Conservation (phyloP, 2,113 vertebrate species). For the Toxotes jaculatrix region DNA sequence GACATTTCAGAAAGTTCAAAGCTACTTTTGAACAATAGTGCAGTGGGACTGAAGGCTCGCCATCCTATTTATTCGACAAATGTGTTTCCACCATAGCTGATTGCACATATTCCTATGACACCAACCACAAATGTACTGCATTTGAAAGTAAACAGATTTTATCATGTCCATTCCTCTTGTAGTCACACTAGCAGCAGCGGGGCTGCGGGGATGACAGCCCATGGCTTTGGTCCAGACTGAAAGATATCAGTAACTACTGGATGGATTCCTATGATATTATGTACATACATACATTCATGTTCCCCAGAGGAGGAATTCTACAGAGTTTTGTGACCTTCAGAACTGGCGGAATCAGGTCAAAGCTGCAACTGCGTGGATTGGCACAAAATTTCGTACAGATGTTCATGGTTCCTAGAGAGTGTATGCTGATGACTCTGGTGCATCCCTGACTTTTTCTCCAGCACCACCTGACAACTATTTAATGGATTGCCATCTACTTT, state of each 20-base stretch:
- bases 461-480: no score
- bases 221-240: no score
- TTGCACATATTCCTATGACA: constrained; percentile 28
- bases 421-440: no score
- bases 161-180: neutral
- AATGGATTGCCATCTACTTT: no score
- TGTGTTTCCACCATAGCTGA: constrained; percentile 19
- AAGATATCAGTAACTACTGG: neutral
- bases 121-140: neutral
- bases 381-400: no score
- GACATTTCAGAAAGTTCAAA: constrained; percentile 53
- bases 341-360: no score
- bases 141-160: neutral
- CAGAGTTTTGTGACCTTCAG: neutral
- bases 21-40: constrained; percentile 43
- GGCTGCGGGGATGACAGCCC: neutral
- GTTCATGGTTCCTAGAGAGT: no score
- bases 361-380: no score
- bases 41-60: constrained; percentile 29
- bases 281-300: neutral
- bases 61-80: constrained; percentile 38
- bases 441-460: neutral
- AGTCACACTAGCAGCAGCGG: neutral
- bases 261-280: neutral
- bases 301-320: neutral